phyloP scores from a whole-genome alignment of 2,888 invertebrate species.

The Phytoseiulus persimilis region DNA sequence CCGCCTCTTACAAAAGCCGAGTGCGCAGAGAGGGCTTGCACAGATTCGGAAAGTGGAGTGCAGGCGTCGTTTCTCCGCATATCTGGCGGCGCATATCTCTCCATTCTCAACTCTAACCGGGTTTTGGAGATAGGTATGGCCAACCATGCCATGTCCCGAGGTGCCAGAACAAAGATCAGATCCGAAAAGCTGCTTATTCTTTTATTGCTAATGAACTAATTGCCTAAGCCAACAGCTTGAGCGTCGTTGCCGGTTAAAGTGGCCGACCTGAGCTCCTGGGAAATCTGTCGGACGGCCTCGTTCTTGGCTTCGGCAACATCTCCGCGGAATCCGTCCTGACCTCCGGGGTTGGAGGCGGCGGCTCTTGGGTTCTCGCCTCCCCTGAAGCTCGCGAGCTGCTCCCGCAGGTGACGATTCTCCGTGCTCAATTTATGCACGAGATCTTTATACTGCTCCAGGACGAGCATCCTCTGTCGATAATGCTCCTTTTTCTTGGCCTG shows the following conservation, averaged over 20 bases:
- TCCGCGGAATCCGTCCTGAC: not conserved
- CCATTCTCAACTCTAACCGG: too few relatives aligned
- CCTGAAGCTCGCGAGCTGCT: not conserved
- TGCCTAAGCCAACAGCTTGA: not conserved
- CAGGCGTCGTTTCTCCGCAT: too few relatives aligned
- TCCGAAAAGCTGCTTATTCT: not conserved
- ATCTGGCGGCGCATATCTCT: too few relatives aligned
- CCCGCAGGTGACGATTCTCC: not conserved
- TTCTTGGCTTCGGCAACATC: slow-evolving; percentile 6
- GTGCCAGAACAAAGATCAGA: too few relatives aligned
- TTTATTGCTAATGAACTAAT: not conserved
- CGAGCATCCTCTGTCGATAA: slow-evolving; percentile 27
- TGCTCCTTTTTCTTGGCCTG: slow-evolving; percentile 7
- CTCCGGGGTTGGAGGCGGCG: not conserved
- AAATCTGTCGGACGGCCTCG: not conserved
- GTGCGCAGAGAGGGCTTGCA: too few relatives aligned
- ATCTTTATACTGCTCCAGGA: slow-evolving; percentile 17
- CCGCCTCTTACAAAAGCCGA: too few relatives aligned
- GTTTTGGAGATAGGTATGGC: too few relatives aligned
- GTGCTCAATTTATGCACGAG: not conserved
- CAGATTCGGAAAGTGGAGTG: too few relatives aligned
- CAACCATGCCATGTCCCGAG: too few relatives aligned
- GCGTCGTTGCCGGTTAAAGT: not conserved
- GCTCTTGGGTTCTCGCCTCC: not conserved
- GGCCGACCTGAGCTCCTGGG: not conserved